phyloP scores from a whole-genome alignment of 2,888 invertebrate genomes.

The Ganaspis brasiliensis region DNA sequence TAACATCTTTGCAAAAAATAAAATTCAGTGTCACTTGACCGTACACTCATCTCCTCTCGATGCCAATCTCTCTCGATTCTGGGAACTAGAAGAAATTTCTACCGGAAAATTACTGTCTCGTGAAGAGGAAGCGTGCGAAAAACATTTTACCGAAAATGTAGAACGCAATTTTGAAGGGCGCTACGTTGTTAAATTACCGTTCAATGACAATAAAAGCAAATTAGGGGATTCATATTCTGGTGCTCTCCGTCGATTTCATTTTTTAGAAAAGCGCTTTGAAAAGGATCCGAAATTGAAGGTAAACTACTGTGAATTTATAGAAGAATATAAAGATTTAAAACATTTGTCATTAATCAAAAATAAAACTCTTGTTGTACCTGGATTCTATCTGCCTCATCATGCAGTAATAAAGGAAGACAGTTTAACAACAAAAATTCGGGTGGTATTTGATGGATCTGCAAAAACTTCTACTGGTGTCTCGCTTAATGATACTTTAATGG shows the following conservation, averaged over 20 bases:
- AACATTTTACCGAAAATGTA: not conserved
- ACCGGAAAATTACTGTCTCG: not conserved
- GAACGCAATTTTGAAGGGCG: not conserved
- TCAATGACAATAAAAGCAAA: not conserved
- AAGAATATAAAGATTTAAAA: not conserved
- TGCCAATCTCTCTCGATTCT: not conserved
- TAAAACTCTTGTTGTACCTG: not conserved
- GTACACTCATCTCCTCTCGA: not conserved
- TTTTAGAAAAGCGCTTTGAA: not conserved
- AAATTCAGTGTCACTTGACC: no score
- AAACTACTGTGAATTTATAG: not conserved
- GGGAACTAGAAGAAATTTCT: not conserved
- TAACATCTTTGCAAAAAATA: no score
- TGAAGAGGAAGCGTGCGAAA: not conserved
- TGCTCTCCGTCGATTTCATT: not conserved
- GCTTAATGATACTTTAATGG: slow-evolving; percentile 46
- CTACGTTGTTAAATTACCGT: not conserved
- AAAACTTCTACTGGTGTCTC: no score
- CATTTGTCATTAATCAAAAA: not conserved
- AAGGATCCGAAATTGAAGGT: not conserved
- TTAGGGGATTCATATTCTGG: not conserved
- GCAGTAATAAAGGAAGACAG: not conserved
- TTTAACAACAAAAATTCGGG: no score
- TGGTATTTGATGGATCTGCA: no score
- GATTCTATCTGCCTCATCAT: slow-evolving; percentile 10